These are phyloP conservation scores for Limnephilus marmoratus DNA, from an alignment of 2,888 invertebrate species.

Conservation along the genomic window DNA sequence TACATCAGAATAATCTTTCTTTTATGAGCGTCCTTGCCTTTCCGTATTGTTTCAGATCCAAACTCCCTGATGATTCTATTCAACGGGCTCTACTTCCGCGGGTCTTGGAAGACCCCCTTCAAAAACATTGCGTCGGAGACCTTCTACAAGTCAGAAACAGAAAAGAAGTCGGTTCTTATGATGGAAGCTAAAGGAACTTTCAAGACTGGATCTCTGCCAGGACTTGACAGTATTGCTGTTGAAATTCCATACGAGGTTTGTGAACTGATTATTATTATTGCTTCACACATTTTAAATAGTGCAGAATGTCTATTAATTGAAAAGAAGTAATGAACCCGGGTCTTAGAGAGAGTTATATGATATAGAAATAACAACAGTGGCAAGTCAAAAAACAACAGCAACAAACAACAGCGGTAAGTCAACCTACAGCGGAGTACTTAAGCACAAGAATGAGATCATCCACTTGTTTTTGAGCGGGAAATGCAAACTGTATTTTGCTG, in stretches of 20 bases:
- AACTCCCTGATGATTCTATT: constrained; percentile 83
- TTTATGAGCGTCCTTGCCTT: background rate
- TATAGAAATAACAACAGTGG: background rate
- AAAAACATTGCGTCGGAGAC: constrained; percentile 76
- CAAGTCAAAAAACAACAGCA: no score
- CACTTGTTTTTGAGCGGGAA: background rate
- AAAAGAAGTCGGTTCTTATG: constrained; percentile 80
- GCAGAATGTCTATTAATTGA: no score
- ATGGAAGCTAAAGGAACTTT: constrained; percentile 82
- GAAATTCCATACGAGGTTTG: constrained; percentile 86
- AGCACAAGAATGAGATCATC: background rate
- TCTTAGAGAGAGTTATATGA: no score
- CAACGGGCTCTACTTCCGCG: constrained; percentile 88
- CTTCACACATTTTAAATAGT: background rate
- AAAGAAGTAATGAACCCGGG: background rate
- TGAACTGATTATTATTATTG: background rate
- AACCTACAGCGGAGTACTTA: no score
- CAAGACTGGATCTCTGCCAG: constrained; percentile 79
- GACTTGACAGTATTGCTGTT: constrained; percentile 82
- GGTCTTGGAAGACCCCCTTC: constrained; percentile 85
- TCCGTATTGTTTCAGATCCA: constrained; percentile 68
- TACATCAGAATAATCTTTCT: background rate
- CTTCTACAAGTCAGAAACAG: constrained; percentile 80
- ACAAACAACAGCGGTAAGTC: background rate
- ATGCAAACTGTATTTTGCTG: background rate